These are phyloP conservation scores for Dolichoris vasculosae DNA, from an alignment of 1,140 invertebrate genomes.

Conservation along the genomic window DNA sequence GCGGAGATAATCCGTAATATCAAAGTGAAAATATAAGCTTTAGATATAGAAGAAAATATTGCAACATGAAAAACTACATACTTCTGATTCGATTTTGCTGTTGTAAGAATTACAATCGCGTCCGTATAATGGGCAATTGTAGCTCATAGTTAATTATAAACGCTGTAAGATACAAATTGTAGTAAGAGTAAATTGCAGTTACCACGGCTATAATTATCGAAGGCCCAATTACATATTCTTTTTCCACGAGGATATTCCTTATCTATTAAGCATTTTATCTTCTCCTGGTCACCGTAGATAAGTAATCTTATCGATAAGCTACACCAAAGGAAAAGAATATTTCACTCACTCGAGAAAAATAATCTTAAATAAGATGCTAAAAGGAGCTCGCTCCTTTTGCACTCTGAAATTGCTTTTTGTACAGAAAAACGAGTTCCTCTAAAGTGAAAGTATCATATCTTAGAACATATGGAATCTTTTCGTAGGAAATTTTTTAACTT, in stretches of 20 bases:
- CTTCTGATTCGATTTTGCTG: background rate
- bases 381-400: background rate
- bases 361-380: background rate
- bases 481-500: background rate
- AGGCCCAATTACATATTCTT: slow-evolving; percentile 9
- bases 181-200: background rate
- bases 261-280: slow-evolving; percentile 4
- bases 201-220: background rate
- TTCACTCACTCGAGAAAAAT: background rate
- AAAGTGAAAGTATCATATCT: background rate
- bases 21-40: background rate
- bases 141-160: slow-evolving; percentile 12
- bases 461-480: background rate
- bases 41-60: background rate
- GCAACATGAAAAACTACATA: background rate
- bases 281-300: background rate
- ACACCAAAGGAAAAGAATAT: background rate
- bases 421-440: background rate
- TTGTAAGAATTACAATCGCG: background rate
- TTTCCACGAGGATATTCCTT: background rate
- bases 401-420: background rate
- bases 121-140: background rate
- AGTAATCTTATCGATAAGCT: background rate
- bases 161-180: background rate
- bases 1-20: background rate